These are phyloP conservation scores for Drosophila nigromelanica DNA, from an alignment of 1,140 invertebrate genomes.

Conservation along the genomic window DNA sequence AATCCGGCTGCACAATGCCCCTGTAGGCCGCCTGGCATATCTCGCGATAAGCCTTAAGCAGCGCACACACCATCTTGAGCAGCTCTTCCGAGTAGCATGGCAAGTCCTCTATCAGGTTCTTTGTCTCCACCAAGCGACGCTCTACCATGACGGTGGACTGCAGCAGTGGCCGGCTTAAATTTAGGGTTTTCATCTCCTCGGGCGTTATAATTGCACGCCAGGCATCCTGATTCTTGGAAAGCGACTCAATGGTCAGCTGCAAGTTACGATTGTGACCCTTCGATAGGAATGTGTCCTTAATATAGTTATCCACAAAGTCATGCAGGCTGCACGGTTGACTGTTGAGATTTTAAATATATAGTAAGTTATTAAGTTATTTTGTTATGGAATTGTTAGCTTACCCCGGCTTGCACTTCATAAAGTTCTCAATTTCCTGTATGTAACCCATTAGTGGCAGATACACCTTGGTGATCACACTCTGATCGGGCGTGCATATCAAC, in stretches of 20 bases:
- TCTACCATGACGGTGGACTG: slow-evolving; percentile 88
- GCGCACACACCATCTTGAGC: slow-evolving; percentile 81
- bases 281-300: slow-evolving; percentile 89
- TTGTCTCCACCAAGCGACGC: slow-evolving; percentile 88
- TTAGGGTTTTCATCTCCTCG: slow-evolving; percentile 87
- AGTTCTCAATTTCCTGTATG: slow-evolving; percentile 90
- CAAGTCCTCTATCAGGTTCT: slow-evolving; percentile 88
- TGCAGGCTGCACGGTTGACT: slow-evolving; percentile 87
- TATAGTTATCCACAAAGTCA: slow-evolving; percentile 90
- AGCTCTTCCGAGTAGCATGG: slow-evolving; percentile 85
- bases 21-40: slow-evolving; percentile 90
- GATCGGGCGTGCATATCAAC: slow-evolving; percentile 89
- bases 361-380: not conserved
- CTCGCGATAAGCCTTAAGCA: slow-evolving; percentile 89
- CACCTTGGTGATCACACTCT: slow-evolving; percentile 90
- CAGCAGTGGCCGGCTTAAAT: slow-evolving; percentile 88
- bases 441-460: slow-evolving; percentile 91
- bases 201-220: slow-evolving; percentile 89
- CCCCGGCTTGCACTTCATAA: slow-evolving; percentile 87
- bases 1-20: slow-evolving; percentile 91
- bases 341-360: slow-evolving; percentile 2
- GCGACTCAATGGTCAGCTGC: slow-evolving; percentile 86
- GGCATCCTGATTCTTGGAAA: slow-evolving; percentile 90
- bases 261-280: slow-evolving; percentile 86
- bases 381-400: slow-evolving; percentile 66